Conservation (phyloP, 2,113 vertebrate species). For the Halichoeres trimaculatus region DNA sequence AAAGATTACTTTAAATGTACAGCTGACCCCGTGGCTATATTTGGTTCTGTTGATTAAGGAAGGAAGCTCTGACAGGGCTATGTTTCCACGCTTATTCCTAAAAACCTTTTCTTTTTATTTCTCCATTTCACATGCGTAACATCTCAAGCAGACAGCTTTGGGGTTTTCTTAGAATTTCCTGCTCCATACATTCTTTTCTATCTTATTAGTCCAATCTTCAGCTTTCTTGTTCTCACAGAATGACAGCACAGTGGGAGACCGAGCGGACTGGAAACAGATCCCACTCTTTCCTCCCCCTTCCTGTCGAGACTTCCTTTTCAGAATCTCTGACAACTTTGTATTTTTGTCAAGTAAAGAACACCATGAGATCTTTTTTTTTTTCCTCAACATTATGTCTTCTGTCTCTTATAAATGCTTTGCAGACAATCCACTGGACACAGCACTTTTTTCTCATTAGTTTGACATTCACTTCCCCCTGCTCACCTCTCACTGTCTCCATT, state of each 20-base stretch:
- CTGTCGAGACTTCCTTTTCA: background rate
- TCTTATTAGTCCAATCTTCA: constrained; percentile 2
- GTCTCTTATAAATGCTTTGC: background rate
- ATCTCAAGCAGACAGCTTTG: background rate
- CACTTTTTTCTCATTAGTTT: background rate
- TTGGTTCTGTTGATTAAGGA: constrained; percentile 15
- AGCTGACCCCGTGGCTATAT: constrained; percentile 33
- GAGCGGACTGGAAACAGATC: background rate
- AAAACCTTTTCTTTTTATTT: background rate
- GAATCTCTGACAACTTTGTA: background rate
- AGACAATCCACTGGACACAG: constrained; percentile 6
- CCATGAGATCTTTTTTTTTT: background rate
- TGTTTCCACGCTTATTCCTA: background rate
- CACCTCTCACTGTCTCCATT: constrained; percentile 8
- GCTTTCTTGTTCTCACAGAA: constrained; percentile 12
- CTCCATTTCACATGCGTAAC: background rate
- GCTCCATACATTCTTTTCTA: background rate
- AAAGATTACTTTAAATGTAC: constrained; percentile 32
- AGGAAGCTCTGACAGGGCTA: background rate
- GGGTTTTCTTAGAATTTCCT: constrained; percentile 14
- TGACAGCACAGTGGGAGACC: constrained; percentile 15
- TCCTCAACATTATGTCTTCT: background rate
- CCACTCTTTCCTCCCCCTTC: constrained; percentile 8
- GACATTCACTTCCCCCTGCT: constrained; percentile 20
- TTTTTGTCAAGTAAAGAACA: background rate